Conservation (phyloP, 2,113 vertebrate genomes). For the Charina bottae region DNA sequence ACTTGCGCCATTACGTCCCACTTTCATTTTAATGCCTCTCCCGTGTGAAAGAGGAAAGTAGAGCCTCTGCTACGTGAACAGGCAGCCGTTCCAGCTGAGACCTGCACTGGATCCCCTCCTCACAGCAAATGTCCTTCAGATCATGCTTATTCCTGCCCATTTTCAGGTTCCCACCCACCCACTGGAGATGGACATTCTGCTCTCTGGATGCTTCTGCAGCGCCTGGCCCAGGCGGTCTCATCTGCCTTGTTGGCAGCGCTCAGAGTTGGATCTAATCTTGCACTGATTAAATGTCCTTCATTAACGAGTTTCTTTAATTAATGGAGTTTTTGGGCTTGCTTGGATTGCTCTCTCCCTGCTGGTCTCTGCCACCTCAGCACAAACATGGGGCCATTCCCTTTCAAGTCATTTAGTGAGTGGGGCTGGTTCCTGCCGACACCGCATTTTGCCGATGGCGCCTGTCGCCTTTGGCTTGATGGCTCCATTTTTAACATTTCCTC, state of each 20-base stretch:
- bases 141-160: background rate
- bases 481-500: conserved; percentile 66
- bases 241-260: conserved; percentile 46
- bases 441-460: conserved; percentile 73
- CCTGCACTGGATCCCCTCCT: background rate
- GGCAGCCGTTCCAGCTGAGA: background rate
- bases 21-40: background rate
- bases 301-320: conserved; percentile 82
- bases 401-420: conserved; percentile 64
- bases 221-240: conserved; percentile 20
- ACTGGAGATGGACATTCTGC: background rate
- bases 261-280: conserved; percentile 66
- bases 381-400: conserved; percentile 74
- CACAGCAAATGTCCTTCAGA: background rate
- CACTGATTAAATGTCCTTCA: conserved; percentile 81
- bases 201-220: conserved; percentile 10
- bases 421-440: conserved; percentile 73
- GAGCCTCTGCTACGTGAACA: background rate
- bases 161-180: background rate
- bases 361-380: conserved; percentile 80
- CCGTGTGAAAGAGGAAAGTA: background rate
- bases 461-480: conserved; percentile 67
- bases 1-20: background rate
- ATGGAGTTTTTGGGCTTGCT: conserved; percentile 80
- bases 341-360: conserved; percentile 70